Evolutionary conservation across 2,113 vertebrate genomes (phyloP).

Genomic region (Cisticola juncidis): DNA sequence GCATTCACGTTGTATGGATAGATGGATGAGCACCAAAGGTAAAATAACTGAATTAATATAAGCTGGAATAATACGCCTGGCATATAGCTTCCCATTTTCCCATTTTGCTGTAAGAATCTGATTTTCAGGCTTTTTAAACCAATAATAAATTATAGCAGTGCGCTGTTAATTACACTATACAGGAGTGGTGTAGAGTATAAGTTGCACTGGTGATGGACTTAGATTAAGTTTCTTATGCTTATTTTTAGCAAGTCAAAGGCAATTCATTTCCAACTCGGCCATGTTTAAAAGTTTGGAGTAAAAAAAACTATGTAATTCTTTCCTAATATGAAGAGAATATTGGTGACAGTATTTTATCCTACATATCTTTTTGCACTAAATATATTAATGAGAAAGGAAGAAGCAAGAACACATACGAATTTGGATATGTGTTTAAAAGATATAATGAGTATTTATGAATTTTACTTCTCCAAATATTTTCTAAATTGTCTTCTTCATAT

Average conservation of each 20-base stretch:
- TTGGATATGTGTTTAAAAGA: background rate
- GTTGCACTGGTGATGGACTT: slow-evolving; percentile 44
- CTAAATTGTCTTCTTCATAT: background rate
- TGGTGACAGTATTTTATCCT: background rate
- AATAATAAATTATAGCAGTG: slow-evolving; percentile 71
- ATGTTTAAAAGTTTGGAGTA: slow-evolving; percentile 32
- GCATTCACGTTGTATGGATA: background rate
- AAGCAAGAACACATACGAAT: background rate
- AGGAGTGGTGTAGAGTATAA: slow-evolving; percentile 53
- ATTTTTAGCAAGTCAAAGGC: slow-evolving; percentile 60
- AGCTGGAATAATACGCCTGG: slow-evolving; percentile 1
- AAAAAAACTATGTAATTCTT: background rate
- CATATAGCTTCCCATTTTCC: slow-evolving; percentile 36
- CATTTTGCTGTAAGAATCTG: slow-evolving; percentile 38
- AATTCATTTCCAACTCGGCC: slow-evolving; percentile 27
- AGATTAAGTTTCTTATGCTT: slow-evolving; percentile 59
- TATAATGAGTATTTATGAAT: background rate
- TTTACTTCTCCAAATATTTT: background rate
- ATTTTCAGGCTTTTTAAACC: slow-evolving; percentile 67
- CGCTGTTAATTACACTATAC: slow-evolving; percentile 70
- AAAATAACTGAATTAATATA: slow-evolving; percentile 37
- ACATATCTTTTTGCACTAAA: background rate
- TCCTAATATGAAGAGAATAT: background rate
- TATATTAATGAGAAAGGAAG: background rate
- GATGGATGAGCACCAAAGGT: slow-evolving; percentile 22